A percentile compares a stretch with the other conserved stretches of the same genome.
Evolutionary conservation across 2,888 invertebrate genomes (phyloP).

Genomic region (Nomada ruficornis): DNA sequence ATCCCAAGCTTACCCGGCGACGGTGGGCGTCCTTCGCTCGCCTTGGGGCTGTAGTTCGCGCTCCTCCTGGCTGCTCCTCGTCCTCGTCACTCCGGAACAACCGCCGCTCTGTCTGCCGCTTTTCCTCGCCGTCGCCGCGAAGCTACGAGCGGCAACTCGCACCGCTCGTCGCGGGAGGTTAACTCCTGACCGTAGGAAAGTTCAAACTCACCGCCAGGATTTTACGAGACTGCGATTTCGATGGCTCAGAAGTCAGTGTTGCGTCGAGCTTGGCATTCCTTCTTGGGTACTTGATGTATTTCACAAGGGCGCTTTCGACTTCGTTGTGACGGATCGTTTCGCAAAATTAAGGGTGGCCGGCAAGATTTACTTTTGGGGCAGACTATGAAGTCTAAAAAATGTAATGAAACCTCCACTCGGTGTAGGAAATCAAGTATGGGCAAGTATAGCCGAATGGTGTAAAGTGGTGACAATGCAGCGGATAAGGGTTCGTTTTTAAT

Average conservation of each 20-base stretch:
- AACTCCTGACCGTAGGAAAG: constrained; percentile 80
- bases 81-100: constrained; percentile 57
- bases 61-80: constrained; percentile 36
- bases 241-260: constrained; percentile 24
- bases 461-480: constrained; percentile 41
- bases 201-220: constrained; percentile 78
- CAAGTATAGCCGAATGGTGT: constrained; percentile 43
- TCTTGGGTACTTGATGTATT: not conserved
- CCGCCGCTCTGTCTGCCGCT: constrained; percentile 61
- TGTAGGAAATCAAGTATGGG: constrained; percentile 1
- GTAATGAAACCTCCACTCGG: constrained; percentile 27
- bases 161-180: constrained; percentile 77
- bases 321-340: no score
- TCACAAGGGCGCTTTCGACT: no score
- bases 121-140: constrained; percentile 58
- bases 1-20: constrained; percentile 82
- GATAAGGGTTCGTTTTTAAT: constrained; percentile 72
- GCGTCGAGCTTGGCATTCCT: not conserved
- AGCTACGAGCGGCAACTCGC: constrained; percentile 63
- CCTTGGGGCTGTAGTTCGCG: constrained; percentile 28
- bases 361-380: not conserved
- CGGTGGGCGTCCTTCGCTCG: constrained; percentile 77
- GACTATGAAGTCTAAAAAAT: constrained; percentile 16
- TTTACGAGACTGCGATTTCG: constrained; percentile 70
- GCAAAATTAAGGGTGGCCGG: no score